Evolutionary conservation across 2,888 invertebrate genomes (phyloP), one percentile per base, ranked within the genome.

Genomic region (Eupithecia inturbata): DNA sequence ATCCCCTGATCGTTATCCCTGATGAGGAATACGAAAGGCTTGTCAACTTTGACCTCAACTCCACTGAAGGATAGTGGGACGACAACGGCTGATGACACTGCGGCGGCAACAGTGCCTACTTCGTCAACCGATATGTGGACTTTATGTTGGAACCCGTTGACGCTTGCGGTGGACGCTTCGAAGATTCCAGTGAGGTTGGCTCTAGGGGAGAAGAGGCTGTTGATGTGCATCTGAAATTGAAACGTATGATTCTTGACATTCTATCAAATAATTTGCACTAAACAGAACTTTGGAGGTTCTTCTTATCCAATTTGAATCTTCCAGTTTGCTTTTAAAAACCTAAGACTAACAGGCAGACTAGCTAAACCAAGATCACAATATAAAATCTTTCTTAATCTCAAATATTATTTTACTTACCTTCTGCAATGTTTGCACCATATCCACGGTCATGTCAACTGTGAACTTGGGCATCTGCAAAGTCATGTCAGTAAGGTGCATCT

Each of bases 1-100:
- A 95, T 88, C 1, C 94, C 95, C 0, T 94, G 89, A 12, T 88
- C 82, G 26, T 93, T 93, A 77, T 96, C 95, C 72, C 95, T 95
- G 70, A 97, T 95, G 84, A 95, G 95, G 88, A 96, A 96, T 1
- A 96, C 82, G 84, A 96, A 97, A 0, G 96, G 96, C 78, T 95
- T 95, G 82, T 96, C 95, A 1, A 95, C 95, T 3, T 88, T 89
- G 73, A 97, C 87, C 67, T 89, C 89, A 3, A 95, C 92, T 1
- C 91, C 89, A n/a, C 92, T 89, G 41, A 95, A 95, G 87, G 96
- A 96, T 26, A 96, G 88, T 0, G 96, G 96, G 62, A 96, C 93
- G 7, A 96, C 94, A 78, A 95, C 87, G 1, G 95, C 95, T 3
- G 94, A 94, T 66, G 96, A 95, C 0, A 95, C 95, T 14, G 96